phyloP scores from a whole-genome alignment of 2,113 vertebrate species.

The Oryzias javanicus region DNA sequence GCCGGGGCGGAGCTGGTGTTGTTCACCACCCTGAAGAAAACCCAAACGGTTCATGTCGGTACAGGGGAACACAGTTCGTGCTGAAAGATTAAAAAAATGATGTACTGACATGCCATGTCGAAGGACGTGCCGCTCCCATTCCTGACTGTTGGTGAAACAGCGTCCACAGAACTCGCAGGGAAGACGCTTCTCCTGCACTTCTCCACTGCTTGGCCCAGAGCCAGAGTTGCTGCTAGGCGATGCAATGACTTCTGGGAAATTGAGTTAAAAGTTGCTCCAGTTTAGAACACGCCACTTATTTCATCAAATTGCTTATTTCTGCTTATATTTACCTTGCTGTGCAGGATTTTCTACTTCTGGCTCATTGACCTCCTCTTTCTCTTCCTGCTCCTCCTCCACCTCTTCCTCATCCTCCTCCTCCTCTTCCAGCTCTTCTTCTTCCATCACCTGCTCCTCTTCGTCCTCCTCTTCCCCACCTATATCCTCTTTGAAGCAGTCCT shows the following conservation, averaged over 20 bases:
- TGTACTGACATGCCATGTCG: slow-evolving; percentile 95
- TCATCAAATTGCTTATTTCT: background rate
- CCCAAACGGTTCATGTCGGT: background rate
- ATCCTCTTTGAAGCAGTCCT: slow-evolving; percentile 69
- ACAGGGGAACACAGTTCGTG: background rate
- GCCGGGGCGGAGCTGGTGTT: slow-evolving; percentile 65
- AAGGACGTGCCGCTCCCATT: slow-evolving; percentile 95
- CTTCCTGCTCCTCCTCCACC: slow-evolving; percentile 30
- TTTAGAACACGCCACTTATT: no score
- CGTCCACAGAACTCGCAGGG: slow-evolving; percentile 97
- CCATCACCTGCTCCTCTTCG: slow-evolving; percentile 39
- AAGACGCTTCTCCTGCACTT: slow-evolving; percentile 79
- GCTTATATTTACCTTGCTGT: slow-evolving; percentile 55
- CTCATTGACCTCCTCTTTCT: slow-evolving; percentile 31
- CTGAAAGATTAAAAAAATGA: background rate
- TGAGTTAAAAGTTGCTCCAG: slow-evolving; percentile 13
- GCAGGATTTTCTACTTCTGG: slow-evolving; percentile 41
- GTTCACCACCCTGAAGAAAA: slow-evolving; percentile 80
- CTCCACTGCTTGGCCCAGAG: slow-evolving; percentile 64
- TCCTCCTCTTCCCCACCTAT: slow-evolving; percentile 35
- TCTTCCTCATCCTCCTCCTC: slow-evolving; percentile 44
- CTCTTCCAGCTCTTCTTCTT: slow-evolving; percentile 44
- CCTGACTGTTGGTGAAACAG: slow-evolving; percentile 88
- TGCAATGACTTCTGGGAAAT: slow-evolving; percentile 60
- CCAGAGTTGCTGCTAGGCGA: slow-evolving; percentile 64